These are phyloP conservation scores for Druon quercuslanigerum DNA, from an alignment of 1,140 invertebrate species.

Conservation along the genomic window DNA sequence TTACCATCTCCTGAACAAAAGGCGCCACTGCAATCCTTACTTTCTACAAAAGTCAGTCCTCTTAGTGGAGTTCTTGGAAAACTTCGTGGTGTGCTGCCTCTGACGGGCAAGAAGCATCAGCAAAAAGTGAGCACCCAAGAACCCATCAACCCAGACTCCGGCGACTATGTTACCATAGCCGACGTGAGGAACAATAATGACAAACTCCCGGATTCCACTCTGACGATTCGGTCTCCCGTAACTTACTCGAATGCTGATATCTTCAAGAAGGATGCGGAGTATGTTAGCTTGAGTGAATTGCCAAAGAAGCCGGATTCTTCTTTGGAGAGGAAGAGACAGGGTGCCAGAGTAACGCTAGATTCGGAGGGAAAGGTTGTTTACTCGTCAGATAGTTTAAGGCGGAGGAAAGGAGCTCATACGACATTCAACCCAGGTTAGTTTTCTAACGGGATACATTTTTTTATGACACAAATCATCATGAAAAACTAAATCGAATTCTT, in stretches of 20 bases:
- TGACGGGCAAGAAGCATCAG: slow-evolving; percentile 71
- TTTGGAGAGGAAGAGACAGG: slow-evolving; percentile 78
- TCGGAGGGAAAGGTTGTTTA: slow-evolving; percentile 93
- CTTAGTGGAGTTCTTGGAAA: slow-evolving; percentile 70
- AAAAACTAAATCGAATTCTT: neutral
- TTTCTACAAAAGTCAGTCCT: slow-evolving; percentile 56
- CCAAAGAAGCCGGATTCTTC: slow-evolving; percentile 76
- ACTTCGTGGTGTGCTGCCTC: slow-evolving; percentile 71
- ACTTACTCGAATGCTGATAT: slow-evolving; percentile 70
- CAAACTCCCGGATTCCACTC: slow-evolving; percentile 77
- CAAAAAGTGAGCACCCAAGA: slow-evolving; percentile 58
- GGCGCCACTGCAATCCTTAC: slow-evolving; percentile 8
- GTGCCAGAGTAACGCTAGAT: slow-evolving; percentile 89
- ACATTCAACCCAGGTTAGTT: slow-evolving; percentile 86
- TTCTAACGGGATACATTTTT: neutral
- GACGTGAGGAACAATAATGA: slow-evolving; percentile 87
- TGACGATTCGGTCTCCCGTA: slow-evolving; percentile 57
- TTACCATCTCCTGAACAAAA: slow-evolving; percentile 39
- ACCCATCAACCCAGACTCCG: slow-evolving; percentile 78
- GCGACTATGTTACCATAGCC: slow-evolving; percentile 90
- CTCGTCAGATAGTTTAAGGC: slow-evolving; percentile 89
- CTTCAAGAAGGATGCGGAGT: slow-evolving; percentile 80
- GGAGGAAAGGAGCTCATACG: slow-evolving; percentile 87
- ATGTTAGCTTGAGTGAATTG: slow-evolving; percentile 87
- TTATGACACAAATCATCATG: neutral